These are phyloP conservation scores for Arrhamphus sclerolepis DNA, from an alignment of 2,797 vertebrate genomes.

Conservation along the genomic window DNA sequence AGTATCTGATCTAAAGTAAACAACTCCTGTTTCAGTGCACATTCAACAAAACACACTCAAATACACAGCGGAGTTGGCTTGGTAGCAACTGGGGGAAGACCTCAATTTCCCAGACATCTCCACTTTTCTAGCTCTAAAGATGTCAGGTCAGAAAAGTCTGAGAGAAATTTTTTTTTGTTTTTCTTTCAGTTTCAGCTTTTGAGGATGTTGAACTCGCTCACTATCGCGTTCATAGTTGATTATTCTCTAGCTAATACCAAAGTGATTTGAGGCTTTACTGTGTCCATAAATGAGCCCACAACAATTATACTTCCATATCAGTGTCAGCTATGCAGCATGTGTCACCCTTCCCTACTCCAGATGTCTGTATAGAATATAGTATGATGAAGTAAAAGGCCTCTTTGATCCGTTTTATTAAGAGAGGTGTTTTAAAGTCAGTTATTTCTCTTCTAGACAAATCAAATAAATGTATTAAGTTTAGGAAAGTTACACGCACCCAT, in stretches of 20 bases:
- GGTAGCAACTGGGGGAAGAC: constrained; percentile 17
- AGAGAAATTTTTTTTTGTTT: constrained; percentile 7
- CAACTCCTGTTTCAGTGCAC: constrained; percentile 15
- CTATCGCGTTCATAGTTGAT: constrained; percentile 65
- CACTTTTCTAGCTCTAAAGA: constrained; percentile 1
- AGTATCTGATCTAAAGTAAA: constrained; percentile 29
- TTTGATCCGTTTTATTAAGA: constrained; percentile 4
- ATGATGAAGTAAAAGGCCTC: background rate
- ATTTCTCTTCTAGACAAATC: constrained; percentile 13
- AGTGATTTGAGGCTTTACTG: constrained; percentile 36
- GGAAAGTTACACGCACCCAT: constrained; percentile 2
- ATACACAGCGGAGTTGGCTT: constrained; percentile 11
- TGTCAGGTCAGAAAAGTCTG: constrained; percentile 50
- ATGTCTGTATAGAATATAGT: background rate
- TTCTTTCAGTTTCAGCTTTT: constrained; percentile 22
- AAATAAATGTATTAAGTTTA: constrained; percentile 6
- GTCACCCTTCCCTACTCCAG: background rate
- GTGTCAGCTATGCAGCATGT: background rate
- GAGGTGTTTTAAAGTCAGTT: constrained; percentile 1
- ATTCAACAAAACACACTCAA: constrained; percentile 29
- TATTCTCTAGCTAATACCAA: constrained; percentile 52
- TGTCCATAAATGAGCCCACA: constrained; percentile 30
- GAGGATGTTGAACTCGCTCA: constrained; percentile 37
- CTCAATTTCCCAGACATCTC: constrained; percentile 22
- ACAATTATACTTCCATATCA: constrained; percentile 33